Conservation (phyloP, 2,113 vertebrate species). For the Prunella fulvescens region DNA sequence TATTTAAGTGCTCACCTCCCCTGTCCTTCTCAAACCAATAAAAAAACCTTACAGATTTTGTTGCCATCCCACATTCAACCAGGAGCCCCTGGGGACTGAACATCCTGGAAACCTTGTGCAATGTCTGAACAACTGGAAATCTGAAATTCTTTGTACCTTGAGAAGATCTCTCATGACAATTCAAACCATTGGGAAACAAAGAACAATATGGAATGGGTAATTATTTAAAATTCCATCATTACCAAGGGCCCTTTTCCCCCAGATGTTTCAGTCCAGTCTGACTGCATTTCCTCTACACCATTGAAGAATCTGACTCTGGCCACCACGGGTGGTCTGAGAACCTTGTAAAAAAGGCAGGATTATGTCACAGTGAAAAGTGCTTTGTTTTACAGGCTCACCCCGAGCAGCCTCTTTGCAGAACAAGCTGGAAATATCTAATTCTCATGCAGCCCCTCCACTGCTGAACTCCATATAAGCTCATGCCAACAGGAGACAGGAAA, state of each 20-base stretch:
- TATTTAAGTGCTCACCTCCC: background rate
- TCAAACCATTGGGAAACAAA: background rate
- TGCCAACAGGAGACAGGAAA: background rate
- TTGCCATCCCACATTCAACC: background rate
- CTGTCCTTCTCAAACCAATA: background rate
- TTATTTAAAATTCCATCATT: background rate
- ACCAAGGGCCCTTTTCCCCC: background rate
- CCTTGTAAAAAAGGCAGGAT: background rate
- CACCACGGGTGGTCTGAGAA: background rate
- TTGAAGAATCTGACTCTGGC: background rate
- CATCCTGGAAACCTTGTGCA: background rate
- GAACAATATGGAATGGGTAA: background rate
- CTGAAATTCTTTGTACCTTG: background rate
- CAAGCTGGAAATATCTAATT: background rate
- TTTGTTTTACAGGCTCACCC: background rate
- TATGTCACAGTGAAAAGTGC: background rate
- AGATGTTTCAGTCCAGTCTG: background rate
- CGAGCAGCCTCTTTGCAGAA: background rate
- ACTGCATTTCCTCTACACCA: background rate
- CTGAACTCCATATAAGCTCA: background rate
- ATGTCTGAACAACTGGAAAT: background rate
- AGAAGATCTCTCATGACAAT: background rate
- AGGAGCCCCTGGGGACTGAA: background rate
- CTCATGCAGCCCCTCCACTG: background rate
- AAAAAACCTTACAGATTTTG: background rate